phyloP scores from a whole-genome alignment of 2,797 vertebrate genomes.

The Chaenodraco wilsoni region DNA sequence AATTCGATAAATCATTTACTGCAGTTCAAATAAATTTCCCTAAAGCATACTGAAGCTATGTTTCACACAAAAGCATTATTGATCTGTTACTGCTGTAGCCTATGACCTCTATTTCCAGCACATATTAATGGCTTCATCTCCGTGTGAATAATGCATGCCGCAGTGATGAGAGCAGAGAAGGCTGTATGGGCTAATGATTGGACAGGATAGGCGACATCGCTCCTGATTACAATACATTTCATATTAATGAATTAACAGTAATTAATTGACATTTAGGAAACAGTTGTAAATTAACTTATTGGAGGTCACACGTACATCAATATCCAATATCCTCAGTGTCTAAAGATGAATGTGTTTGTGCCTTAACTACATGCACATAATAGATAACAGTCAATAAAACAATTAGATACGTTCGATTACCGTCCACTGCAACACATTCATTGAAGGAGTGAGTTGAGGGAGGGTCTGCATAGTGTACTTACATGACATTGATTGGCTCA shows the following conservation, averaged over 20 bases:
- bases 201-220: conserved; percentile 4
- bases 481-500: not conserved
- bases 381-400: conserved; percentile 39
- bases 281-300: not conserved
- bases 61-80: conserved; percentile 34
- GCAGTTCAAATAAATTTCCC: conserved; percentile 8
- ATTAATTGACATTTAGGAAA: not conserved
- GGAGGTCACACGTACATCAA: not conserved
- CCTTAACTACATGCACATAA: conserved; percentile 22
- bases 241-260: not conserved
- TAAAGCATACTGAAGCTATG: not conserved
- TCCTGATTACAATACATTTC: not conserved
- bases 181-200: conserved; percentile 16
- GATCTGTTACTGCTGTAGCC: conserved; percentile 34
- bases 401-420: conserved; percentile 37
- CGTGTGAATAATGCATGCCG: conserved; percentile 50
- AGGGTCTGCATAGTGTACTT: too few relatives aligned
- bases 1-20: conserved; percentile 25
- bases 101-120: conserved; percentile 39
- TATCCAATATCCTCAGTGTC: not conserved
- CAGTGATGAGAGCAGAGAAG: conserved; percentile 20
- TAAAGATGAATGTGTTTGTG: conserved; percentile 19
- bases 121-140: conserved; percentile 35
- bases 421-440: conserved; percentile 2
- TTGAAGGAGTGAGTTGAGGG: too few relatives aligned